Evolutionary conservation across 2,888 invertebrate species (phyloP).

Genomic region (Bombylius major): DNA sequence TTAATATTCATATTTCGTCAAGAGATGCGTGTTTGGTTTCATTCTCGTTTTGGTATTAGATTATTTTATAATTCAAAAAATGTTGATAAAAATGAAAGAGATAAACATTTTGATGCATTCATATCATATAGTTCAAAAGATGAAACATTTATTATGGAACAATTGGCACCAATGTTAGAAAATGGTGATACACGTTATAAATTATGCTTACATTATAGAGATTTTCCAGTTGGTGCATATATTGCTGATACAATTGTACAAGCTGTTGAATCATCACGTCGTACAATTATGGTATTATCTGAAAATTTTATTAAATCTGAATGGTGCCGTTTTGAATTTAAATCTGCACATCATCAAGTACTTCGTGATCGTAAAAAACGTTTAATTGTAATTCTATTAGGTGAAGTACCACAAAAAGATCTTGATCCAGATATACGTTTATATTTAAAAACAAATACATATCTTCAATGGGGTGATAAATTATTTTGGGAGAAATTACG

Average conservation of each 20-base stretch:
- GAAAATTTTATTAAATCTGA: slow-evolving; percentile 89
- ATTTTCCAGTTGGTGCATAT: slow-evolving; percentile 77
- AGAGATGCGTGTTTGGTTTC: slow-evolving; percentile 76
- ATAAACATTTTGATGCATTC: slow-evolving; percentile 88
- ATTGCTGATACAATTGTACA: slow-evolving; percentile 87
- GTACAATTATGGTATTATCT: slow-evolving; percentile 85
- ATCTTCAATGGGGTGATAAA: slow-evolving; percentile 85
- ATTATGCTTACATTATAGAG: slow-evolving; percentile 82
- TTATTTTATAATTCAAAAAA: slow-evolving; percentile 65
- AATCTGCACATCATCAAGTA: slow-evolving; percentile 83
- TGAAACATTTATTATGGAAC: slow-evolving; percentile 79
- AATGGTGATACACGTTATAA: slow-evolving; percentile 67
- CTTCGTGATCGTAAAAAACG: slow-evolving; percentile 74
- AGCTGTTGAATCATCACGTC: slow-evolving; percentile 79
- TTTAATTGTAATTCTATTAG: slow-evolving; percentile 81
- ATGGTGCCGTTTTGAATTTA: slow-evolving; percentile 92
- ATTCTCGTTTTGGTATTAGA: slow-evolving; percentile 68
- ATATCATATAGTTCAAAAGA: slow-evolving; percentile 90
- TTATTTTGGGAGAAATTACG: slow-evolving; percentile 93
- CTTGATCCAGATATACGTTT: slow-evolving; percentile 82
- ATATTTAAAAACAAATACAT: slow-evolving; percentile 82
- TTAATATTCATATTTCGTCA: slow-evolving; percentile 70
- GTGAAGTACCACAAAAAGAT: slow-evolving; percentile 77
- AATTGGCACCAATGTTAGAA: slow-evolving; percentile 77
- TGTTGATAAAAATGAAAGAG: slow-evolving; percentile 69